Evolutionary conservation across 2,113 vertebrate genomes (phyloP), one percentile per base, ranked within the genome.

Genomic region (Microtus montanus): DNA sequence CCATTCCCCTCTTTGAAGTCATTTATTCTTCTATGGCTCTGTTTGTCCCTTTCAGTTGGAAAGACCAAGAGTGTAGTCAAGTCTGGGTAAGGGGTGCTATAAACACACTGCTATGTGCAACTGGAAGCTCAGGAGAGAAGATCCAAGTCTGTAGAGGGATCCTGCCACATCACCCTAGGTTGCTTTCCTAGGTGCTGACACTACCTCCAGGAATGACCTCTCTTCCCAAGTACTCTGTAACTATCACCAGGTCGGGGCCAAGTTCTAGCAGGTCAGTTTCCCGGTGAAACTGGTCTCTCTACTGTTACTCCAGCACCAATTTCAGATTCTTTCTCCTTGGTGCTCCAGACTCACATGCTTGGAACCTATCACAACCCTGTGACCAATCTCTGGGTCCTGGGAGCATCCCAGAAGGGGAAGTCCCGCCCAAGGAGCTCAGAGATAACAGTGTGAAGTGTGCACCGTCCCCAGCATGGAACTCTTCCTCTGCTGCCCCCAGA

Each of bases 401-500:
- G 75, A 80, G 79, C 33, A 12, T 13, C 7, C n/a, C 52, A n/a
- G 22, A 24, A 33, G 3, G 58, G n/a, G 52, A 77, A 89, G 68
- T 74, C 26, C 19, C 3, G 15, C 26, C 44, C 28, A 4, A 2
- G 28, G 66, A 77, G 24, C 80, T 15, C 1, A 5, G 41, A 35
- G 12, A 5, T 3, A 17, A 49, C 75, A 77, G 10, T 17, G 44
- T 30, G 75, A 64, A 41, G 24, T 5, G 58, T 63, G 47, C n/a
- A 64, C 38, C 1, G 12, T 12, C 4, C 12, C 33, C 64, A 47
- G 1, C 13, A 0, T 28, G 52, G 28, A 10, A 74, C 30, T 64
- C 33, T 1, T 41, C 22, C 1, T 3, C 47, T 2, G 1, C 61
- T 0, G 0, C 44, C n/a, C 1, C 35, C 15, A 49, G 49, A 3